phyloP scores from a whole-genome alignment of 2,888 invertebrate species.

The Drosophila leonis region DNA sequence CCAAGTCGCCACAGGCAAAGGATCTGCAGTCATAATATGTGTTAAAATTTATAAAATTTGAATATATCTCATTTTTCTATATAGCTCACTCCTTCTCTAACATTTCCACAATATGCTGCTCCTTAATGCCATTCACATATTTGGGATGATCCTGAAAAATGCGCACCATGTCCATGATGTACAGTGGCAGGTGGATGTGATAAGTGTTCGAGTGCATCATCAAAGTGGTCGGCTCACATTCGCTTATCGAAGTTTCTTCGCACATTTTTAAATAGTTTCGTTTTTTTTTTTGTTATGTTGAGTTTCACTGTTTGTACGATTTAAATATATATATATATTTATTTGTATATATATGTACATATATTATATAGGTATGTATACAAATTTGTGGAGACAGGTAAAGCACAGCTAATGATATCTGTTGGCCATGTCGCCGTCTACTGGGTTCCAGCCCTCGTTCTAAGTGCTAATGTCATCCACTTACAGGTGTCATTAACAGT shows the following conservation, averaged over 20 bases:
- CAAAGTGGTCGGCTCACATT: slow-evolving; percentile 76
- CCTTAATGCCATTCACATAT: slow-evolving; percentile 77
- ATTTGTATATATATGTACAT: neutral
- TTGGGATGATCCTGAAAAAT: slow-evolving; percentile 84
- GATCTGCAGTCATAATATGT: slow-evolving; percentile 56
- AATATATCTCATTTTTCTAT: too few species aligned
- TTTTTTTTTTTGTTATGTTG: neutral
- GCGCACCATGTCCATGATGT: slow-evolving; percentile 83
- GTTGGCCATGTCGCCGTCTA: slow-evolving; percentile 23
- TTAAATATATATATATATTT: neutral
- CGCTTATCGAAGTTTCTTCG: slow-evolving; percentile 61
- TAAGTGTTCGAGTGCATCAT: slow-evolving; percentile 75
- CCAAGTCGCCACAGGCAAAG: slow-evolving; percentile 82
- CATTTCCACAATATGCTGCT: slow-evolving; percentile 78
- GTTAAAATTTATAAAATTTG: neutral
- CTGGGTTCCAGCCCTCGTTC: slow-evolving; percentile 34
- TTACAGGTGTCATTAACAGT: slow-evolving; percentile 83
- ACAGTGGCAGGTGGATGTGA: slow-evolving; percentile 81
- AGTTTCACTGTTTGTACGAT: neutral
- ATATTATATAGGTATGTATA: neutral
- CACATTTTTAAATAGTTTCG: slow-evolving; percentile 43
- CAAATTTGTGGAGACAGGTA: slow-evolving; percentile 17
- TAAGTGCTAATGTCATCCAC: slow-evolving; percentile 72
- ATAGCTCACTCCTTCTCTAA: slow-evolving; percentile 79
- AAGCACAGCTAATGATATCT: slow-evolving; percentile 22